phyloP scores from a whole-genome alignment of 2,888 invertebrate species.

The Lottia gigantea region DNA sequence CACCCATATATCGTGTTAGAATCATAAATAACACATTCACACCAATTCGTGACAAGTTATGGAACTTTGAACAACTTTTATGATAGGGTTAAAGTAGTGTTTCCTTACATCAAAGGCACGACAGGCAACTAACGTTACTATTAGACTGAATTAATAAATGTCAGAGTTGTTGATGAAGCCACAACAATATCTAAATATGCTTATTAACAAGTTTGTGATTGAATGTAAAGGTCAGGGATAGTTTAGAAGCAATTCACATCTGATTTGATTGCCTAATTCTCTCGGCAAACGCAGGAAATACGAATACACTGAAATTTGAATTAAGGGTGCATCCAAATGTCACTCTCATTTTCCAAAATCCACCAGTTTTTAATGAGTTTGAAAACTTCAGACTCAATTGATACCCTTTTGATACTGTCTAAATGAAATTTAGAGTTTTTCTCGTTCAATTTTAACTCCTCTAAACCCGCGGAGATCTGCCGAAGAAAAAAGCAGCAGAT shows the following conservation, averaged over 20 bases:
- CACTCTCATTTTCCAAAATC: constrained; percentile 10
- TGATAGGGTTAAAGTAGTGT: constrained; percentile 9
- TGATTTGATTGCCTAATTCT: constrained; percentile 34
- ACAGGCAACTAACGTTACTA: not conserved
- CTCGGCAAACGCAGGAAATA: constrained; percentile 25
- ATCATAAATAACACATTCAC: constrained; percentile 9
- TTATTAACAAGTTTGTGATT: constrained; percentile 37
- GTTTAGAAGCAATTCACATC: constrained; percentile 22
- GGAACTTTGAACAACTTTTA: constrained; percentile 10
- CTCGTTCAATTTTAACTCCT: not conserved
- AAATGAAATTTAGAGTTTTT: constrained; percentile 6
- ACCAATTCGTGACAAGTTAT: constrained; percentile 6
- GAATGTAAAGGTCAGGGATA: constrained; percentile 34
- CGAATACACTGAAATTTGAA: not conserved
- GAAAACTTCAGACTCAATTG: constrained; percentile 5
- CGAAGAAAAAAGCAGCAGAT: not conserved
- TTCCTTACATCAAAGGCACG: constrained; percentile 6
- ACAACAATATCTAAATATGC: constrained; percentile 24
- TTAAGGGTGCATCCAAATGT: constrained; percentile 9
- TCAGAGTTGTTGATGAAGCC: constrained; percentile 28
- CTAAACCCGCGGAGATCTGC: not conserved
- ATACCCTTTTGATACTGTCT: constrained; percentile 4
- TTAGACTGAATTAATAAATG: constrained; percentile 35
- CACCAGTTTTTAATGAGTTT: not conserved
- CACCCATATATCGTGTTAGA: not conserved